Base-by-base conservation (phyloP, 37 sponge, comb jelly and placozoan genomes). In the Amphimedon queenslandica region DNA sequence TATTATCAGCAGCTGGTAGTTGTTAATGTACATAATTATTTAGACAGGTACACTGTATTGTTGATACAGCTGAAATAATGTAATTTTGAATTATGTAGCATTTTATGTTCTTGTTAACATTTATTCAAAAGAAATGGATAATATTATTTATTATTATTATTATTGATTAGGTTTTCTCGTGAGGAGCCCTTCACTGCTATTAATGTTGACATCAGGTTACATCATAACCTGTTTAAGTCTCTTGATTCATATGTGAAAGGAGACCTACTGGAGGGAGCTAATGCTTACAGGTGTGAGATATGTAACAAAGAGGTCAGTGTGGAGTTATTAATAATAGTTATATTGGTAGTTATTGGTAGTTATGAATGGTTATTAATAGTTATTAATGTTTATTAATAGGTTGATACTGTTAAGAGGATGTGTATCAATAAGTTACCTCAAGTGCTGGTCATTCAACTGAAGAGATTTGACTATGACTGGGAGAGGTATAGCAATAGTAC, bases 381-480 rank as follows among this genome's bases (percentile, higher is more conserved):
- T n/a, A n/a, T n/a, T n/a, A n/a, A n/a, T n/a, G n/a, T n/a, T n/a
- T n/a, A n/a, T n/a, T 32, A 20, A 42, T 23, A 90, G 89, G 89
- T 96, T 28, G 95, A 98, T 72, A 98, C 99, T 13, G 93, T 98
- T 43, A 98, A 94, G 90, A 80, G 99, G 63, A 58, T 91, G 65
- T 98, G 99, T 63, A 89, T 98, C 67, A 84, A 91, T 57, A 85
- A 85, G 42, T 73, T 98, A 29, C 99, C 99, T 21, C 84, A 87
- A 40, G 79, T 98, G 4, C 63, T 98, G 43, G 93, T 88, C 42
- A 94, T 98, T 36, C 99, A 98, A 58, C 82, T 98, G 51, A 98
- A 98, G 80, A 83, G 99, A 76, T 98, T 98, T 89, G 99, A 92
- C 32, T 98, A 98, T 77, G 99, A 98, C 66, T 98, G 99, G 99